phyloP scores from a whole-genome alignment of 2,113 vertebrate species.

The Rhinopomastus cyanomelas region DNA sequence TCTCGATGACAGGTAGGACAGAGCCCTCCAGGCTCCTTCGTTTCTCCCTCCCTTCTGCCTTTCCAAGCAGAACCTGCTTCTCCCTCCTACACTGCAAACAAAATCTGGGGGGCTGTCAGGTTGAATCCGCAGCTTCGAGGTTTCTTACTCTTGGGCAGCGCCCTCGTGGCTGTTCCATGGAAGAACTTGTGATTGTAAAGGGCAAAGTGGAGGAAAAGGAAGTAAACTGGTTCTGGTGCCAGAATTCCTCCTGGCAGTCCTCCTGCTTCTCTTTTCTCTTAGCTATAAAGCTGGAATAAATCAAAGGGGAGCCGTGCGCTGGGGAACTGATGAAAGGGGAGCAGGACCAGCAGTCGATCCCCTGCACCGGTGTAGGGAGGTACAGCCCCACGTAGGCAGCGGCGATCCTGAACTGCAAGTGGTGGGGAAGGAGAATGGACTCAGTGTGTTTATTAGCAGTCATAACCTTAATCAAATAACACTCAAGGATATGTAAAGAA shows the following conservation, averaged over 20 bases:
- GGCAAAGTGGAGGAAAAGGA: slow-evolving; percentile 40
- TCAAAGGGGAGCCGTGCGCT: neutral
- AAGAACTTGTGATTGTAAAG: slow-evolving; percentile 13
- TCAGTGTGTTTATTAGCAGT: slow-evolving; percentile 66
- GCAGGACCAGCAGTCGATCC: neutral
- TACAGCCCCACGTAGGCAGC: neutral
- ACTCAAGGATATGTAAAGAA: slow-evolving; percentile 68
- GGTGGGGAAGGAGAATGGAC: slow-evolving; percentile 31
- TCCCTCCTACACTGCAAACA: neutral
- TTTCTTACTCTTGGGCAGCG: neutral
- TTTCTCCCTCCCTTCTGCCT: neutral
- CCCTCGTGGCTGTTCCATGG: neutral
- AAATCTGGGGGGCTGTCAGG: neutral
- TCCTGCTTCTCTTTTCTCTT: neutral
- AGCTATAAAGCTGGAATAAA: slow-evolving; percentile 6
- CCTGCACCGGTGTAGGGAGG: neutral
- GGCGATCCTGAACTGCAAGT: neutral
- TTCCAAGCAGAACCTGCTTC: neutral
- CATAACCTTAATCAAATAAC: slow-evolving; percentile 72
- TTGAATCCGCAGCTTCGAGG: neutral
- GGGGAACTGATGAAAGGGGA: neutral
- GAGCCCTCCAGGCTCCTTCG: neutral
- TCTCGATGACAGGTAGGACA: neutral
- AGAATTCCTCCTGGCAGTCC: slow-evolving; percentile 21
- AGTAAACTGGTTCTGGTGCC: slow-evolving; percentile 37